These are phyloP conservation scores for Emydocephalus ijimae DNA, from an alignment of 2,113 vertebrate genomes.

Conservation along the genomic window DNA sequence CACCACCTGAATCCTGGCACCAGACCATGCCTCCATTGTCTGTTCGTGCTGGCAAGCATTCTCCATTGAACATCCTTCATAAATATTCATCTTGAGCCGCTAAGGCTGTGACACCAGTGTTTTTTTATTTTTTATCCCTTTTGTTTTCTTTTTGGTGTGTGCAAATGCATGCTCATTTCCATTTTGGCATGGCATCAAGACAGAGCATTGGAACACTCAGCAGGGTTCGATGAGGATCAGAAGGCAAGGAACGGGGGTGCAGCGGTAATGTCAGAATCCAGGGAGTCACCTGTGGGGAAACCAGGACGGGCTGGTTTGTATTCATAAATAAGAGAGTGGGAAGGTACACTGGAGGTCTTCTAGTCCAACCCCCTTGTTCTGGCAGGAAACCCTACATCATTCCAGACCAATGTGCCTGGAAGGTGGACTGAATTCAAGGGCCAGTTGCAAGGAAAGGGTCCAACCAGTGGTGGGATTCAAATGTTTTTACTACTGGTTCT, in stretches of 20 bases:
- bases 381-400: too few species aligned
- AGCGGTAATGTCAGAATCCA: not conserved
- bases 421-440: too few species aligned
- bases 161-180: constrained; percentile 49
- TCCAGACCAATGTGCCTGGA: too few species aligned
- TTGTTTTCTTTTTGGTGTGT: constrained; percentile 17
- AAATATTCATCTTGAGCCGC: constrained; percentile 52
- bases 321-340: constrained; percentile 25
- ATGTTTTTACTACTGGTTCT: too few species aligned
- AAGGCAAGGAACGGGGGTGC: not conserved
- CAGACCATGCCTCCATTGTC: constrained; percentile 53
- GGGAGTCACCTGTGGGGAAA: not conserved
- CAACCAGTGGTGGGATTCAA: too few species aligned
- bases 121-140: too few species aligned
- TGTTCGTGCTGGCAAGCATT: constrained; percentile 24
- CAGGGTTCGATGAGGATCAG: constrained; percentile 33
- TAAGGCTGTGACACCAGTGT: constrained; percentile 42
- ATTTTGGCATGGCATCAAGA: constrained; percentile 59
- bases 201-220: constrained; percentile 31
- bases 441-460: too few species aligned
- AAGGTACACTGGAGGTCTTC: not conserved
- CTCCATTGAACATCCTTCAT: constrained; percentile 41
- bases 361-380: not conserved
- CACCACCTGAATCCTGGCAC: constrained; percentile 45
- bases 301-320: not conserved